phyloP scores from a whole-genome alignment of 1,140 invertebrate genomes.

The Zaprionus inermis region DNA sequence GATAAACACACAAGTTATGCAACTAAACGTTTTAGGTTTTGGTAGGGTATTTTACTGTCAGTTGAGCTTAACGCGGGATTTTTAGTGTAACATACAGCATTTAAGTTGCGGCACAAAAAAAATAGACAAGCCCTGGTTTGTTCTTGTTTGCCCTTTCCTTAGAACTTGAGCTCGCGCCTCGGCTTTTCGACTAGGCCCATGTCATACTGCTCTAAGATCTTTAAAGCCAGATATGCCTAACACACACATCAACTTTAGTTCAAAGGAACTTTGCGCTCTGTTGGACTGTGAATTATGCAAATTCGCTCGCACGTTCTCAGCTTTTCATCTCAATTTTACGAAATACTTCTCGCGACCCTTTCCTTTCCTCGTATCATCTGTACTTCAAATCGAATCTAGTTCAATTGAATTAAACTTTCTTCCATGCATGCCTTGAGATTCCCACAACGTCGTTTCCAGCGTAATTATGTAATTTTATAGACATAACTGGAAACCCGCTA shows the following conservation, averaged over 20 bases:
- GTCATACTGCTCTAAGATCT: not conserved
- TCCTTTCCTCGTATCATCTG: not conserved
- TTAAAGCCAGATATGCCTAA: not conserved
- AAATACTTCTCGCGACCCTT: not conserved
- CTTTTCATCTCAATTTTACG: not conserved
- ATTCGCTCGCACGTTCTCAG: not conserved
- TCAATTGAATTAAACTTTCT: conserved; percentile 5
- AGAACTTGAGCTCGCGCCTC: not conserved
- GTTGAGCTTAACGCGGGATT: not conserved
- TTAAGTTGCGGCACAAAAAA: conserved; percentile 25
- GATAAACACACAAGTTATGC: too few relatives aligned
- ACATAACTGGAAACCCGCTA: conserved; percentile 43
- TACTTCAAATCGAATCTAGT: not conserved
- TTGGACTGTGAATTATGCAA: conserved; percentile 15
- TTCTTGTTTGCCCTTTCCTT: conserved; percentile 13
- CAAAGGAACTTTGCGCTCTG: conserved; percentile 1
- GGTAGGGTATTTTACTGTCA: not conserved
- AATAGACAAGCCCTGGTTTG: not conserved
- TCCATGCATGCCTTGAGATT: too few relatives aligned
- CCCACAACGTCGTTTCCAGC: conserved; percentile 3
- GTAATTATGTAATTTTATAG: conserved; percentile 62
- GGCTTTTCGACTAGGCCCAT: conserved; percentile 1
- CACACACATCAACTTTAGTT: conserved; percentile 1
- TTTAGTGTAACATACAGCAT: conserved; percentile 27
- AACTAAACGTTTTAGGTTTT: too few relatives aligned